Evolutionary conservation across 2,797 vertebrate species (phyloP).

Genomic region (Lacerta agilis): DNA sequence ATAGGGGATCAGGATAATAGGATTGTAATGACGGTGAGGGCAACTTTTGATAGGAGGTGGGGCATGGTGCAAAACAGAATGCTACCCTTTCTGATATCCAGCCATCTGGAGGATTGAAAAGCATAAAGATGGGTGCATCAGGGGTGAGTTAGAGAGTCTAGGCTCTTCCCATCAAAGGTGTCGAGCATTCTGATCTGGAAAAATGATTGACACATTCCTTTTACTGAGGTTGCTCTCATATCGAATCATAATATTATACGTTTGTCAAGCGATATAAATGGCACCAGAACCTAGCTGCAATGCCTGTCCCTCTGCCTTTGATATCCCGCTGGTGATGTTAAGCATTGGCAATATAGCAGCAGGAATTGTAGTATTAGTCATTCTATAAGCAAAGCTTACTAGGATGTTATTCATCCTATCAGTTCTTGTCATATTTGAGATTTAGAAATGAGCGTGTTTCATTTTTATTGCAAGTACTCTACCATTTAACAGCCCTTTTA

Average conservation of each 20-base stretch:
- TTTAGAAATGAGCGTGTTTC: constrained; percentile 20
- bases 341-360: background rate
- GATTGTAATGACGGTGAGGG: background rate
- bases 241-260: background rate
- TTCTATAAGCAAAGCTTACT: background rate
- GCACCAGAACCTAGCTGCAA: background rate
- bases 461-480: constrained; percentile 10
- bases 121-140: background rate
- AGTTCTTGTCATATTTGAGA: background rate
- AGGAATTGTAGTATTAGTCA: no score
- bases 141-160: background rate
- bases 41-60: background rate
- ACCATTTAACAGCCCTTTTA: constrained; percentile 19
- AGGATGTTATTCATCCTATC: background rate
- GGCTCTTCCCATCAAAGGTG: background rate
- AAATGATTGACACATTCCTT: background rate
- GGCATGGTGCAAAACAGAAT: background rate
- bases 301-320: background rate
- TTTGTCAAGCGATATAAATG: background rate
- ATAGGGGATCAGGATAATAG: background rate
- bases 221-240: background rate
- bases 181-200: background rate
- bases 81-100: background rate
- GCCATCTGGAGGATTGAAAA: background rate
- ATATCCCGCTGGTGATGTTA: background rate